Evolutionary conservation across 1,140 invertebrate species (phyloP).

Genomic region (Oedothorax gibbosus): DNA sequence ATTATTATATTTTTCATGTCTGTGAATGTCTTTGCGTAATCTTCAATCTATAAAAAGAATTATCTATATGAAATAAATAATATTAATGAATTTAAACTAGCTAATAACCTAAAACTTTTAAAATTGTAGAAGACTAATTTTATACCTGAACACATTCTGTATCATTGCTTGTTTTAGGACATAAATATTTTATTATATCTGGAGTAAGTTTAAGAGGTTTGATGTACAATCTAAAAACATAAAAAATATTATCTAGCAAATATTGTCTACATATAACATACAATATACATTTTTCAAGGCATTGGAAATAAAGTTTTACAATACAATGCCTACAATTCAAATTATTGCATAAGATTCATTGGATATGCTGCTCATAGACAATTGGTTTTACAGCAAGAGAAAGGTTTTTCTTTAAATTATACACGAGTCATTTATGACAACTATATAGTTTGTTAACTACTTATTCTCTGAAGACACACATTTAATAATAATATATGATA

Average conservation of each 20-base stretch:
- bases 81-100: not conserved
- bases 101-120: not conserved
- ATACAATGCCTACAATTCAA: no score
- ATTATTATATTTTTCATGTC: slow-evolving; percentile 26
- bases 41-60: slow-evolving; percentile 21
- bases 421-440: no score
- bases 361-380: no score
- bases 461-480: not conserved
- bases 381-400: no score
- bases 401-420: no score
- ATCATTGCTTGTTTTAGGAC: slow-evolving; percentile 14
- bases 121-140: not conserved
- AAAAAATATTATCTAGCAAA: not conserved
- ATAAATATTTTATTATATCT: slow-evolving; percentile 52
- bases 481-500: not conserved
- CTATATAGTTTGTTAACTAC: no score
- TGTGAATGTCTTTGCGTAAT: slow-evolving; percentile 29
- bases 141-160: slow-evolving; percentile 51
- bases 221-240: slow-evolving; percentile 56
- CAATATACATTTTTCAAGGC: no score
- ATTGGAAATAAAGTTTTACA: no score
- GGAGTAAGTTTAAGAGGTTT: slow-evolving; percentile 41
- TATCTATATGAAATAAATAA: not conserved
- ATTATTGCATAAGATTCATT: no score
- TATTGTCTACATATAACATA: no score